Evolutionary conservation across 2,797 vertebrate species (phyloP), one percentile per base, ranked within the genome.

Genomic region (Buphagus erythrorhynchus): DNA sequence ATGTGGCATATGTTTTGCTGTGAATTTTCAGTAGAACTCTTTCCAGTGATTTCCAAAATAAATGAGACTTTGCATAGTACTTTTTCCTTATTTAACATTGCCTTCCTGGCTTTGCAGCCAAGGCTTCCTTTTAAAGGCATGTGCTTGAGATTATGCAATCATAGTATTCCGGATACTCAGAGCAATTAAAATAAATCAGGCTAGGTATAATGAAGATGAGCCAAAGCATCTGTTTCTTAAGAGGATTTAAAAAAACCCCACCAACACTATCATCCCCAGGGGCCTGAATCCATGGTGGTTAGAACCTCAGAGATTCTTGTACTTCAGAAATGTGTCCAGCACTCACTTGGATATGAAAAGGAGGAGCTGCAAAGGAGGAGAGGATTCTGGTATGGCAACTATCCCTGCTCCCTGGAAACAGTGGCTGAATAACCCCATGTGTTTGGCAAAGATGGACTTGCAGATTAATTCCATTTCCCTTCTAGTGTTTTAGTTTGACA

Each of bases 161-260:
- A 5, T 95, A 91, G 95, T 95, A 96, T 93, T 95, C 91, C 17
- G 58, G 96, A 94, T 96, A 95, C 91, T 65, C 93, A 86, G 82
- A 94, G 94, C 85, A 97, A 97, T 97, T 96, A 95, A 97, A 97
- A 96, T 96, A 97, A 97, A 97, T 96, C 96, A 96, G 91, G 57
- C 88, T 95, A 97, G 94, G 95, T 97, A 97, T 95, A 96, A 97
- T 93, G 95, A 97, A 96, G 92, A 96, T 90, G 95, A 97, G 91
- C 68, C 90, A 96, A 95, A 95, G 92, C 96, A 96, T 96, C 96
- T 96, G 96, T 93, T 95, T 97, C 93, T 94, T 96, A 74, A 95
- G 96, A 97, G 93, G 93, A 97, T 96, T 96, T 78, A 5, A 63
- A 65, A 80, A 92, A 75, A 42, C 3, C 15, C 6, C 4, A 54